Base-by-base conservation (phyloP, 1,140 invertebrate species). In the Portunus trituberculatus region DNA sequence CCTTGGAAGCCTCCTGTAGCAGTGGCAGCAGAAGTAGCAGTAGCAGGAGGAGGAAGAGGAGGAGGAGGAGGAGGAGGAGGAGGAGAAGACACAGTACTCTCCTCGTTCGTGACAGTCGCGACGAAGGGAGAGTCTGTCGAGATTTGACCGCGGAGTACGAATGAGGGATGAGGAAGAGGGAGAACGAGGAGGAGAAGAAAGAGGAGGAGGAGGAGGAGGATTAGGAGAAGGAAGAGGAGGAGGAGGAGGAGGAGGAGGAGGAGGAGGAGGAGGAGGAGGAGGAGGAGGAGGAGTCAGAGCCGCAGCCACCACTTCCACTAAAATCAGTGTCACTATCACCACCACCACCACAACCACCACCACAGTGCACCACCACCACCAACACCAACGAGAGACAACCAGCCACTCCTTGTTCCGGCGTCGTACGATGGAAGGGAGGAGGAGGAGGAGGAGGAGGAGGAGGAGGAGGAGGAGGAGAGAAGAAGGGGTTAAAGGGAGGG, bases 391-490 rank as follows among this genome's bases (percentile, higher is more conserved):
- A 76, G 20, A n/a, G n/a, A n/a, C 20, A 76, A 20, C 20, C 20
- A 76, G 67, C 67, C 67, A 76, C 67, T 76, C 67, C 67, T 76
- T 76, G 67, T 76, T 76, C 67, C 67, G 67, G 67, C 67, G 67
- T 76, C 67, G 67, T 76, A 76, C 67, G 67, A 4, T 59, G 52
- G 52, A 12, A 20, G 20, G 67, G 67, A 76, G 20, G 67, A 76
- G 67, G 67, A 76, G 59, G 59, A 76, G 59, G 59, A 76, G 59
- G 20, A 76, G 59, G 59, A 76, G 59, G 59, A 76, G 59, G 59
- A 76, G 59, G 59, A 76, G 59, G 59, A 76, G 59, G 59, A 59
- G 52, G 52, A 76, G 67, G 67, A 76, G 67, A 59, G 52, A 59
- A 59, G 52, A 59, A 59, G 52, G 32, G n/a, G 86, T 16, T 59